Percentiles rank a stretch among this genome's conserved stretches.
These are phyloP conservation scores for Timema cristinae DNA, from an alignment of 2,888 invertebrate species.

Conservation along the genomic window DNA sequence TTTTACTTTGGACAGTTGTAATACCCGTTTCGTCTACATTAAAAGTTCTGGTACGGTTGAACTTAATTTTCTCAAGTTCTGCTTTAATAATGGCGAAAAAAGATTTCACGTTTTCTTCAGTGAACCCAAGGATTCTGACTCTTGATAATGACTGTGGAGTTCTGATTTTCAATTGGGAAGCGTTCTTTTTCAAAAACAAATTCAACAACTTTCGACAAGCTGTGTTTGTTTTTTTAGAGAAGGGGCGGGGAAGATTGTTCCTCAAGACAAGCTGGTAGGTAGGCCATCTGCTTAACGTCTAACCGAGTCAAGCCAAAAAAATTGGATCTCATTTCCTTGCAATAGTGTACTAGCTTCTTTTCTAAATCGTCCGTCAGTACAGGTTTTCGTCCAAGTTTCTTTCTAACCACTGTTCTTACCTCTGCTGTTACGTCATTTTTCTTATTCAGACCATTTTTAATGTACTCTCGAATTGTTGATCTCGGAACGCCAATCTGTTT, in stretches of 20 bases:
- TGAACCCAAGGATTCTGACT: conserved; percentile 6
- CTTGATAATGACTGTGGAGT: neutral
- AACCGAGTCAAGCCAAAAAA: conserved; percentile 1
- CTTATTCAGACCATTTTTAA: neutral
- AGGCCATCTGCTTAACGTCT: neutral
- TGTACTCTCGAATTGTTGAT: conserved; percentile 11
- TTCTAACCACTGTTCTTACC: neutral
- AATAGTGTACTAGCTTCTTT: conserved; percentile 5
- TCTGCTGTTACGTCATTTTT: neutral
- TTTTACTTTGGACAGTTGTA: conserved; percentile 33
- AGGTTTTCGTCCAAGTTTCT: conserved; percentile 9
- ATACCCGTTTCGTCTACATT: conserved; percentile 43
- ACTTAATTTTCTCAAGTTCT: conserved; percentile 1
- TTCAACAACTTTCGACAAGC: conserved; percentile 9
- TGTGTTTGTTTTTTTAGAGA: conserved; percentile 12
- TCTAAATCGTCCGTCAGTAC: conserved; percentile 8
- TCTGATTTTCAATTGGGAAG: neutral
- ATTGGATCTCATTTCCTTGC: conserved; percentile 8
- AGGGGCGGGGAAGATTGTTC: conserved; percentile 12
- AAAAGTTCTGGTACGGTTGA: conserved; percentile 22
- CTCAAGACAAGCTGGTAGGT: conserved; percentile 7
- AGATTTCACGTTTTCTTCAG: neutral
- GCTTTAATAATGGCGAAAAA: neutral
- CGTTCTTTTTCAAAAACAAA: conserved; percentile 2
- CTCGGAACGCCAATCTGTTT: conserved; percentile 10